Evolutionary conservation across 2,888 invertebrate species (phyloP).

Genomic region (Andrena trimmerana): DNA sequence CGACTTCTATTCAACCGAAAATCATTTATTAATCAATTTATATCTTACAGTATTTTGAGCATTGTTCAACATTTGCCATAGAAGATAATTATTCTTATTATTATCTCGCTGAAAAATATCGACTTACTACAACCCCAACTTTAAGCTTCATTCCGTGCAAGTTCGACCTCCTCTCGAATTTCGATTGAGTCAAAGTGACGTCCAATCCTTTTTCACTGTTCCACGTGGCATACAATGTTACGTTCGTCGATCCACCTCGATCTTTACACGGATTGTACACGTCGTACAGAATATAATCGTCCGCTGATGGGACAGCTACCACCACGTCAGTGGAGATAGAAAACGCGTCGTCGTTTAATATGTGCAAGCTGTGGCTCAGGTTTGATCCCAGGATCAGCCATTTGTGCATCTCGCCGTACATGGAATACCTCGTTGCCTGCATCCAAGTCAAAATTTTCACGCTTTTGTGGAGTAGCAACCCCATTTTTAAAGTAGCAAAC

Average conservation of each 20-base stretch:
- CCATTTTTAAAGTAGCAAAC: not conserved
- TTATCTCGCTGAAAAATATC: not conserved
- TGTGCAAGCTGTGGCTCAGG: conserved; percentile 57
- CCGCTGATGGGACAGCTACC: conserved; percentile 58
- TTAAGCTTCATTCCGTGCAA: conserved; percentile 76
- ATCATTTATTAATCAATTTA: no score
- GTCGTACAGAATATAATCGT: conserved; percentile 71
- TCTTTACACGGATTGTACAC: conserved; percentile 78
- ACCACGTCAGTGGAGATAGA: conserved; percentile 73
- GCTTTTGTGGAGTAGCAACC: not conserved
- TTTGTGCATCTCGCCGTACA: conserved; percentile 69
- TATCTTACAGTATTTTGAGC: no score
- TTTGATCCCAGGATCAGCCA: conserved; percentile 75
- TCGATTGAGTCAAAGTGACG: conserved; percentile 68
- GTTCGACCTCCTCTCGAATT: conserved; percentile 73
- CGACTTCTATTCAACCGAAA: no score
- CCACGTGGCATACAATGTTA: conserved; percentile 76
- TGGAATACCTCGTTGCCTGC: conserved; percentile 56
- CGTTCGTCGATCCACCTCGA: conserved; percentile 73
- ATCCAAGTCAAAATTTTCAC: not conserved
- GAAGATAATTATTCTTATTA: not conserved
- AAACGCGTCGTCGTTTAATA: conserved; percentile 73
- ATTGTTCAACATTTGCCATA: no score
- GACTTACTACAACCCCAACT: conserved; percentile 74
- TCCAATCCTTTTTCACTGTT: conserved; percentile 59